Percentiles rank a stretch among this genome's conserved stretches.
These are phyloP conservation scores for Apaloderma vittatum DNA, from an alignment of 2,113 vertebrate species.

Conservation along the genomic window DNA sequence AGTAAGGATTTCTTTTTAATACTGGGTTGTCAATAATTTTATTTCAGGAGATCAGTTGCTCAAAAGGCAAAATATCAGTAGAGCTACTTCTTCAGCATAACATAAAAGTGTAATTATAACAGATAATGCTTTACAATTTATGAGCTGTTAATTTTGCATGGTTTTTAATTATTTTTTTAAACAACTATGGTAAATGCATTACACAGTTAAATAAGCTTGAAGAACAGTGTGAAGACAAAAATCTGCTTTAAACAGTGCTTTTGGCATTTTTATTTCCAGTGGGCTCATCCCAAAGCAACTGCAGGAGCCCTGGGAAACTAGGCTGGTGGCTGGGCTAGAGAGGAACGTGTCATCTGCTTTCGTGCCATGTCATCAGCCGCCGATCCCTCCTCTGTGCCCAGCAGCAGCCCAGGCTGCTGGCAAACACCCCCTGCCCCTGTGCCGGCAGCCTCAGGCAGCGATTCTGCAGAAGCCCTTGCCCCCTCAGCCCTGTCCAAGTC, in stretches of 20 bases:
- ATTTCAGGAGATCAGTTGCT: background rate
- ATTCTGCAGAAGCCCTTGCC: background rate
- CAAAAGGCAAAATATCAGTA: background rate
- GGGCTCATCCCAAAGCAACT: background rate
- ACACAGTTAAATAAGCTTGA: background rate
- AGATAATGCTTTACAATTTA: background rate
- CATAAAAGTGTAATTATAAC: background rate
- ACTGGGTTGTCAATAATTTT: background rate
- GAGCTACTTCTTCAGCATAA: background rate
- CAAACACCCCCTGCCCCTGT: background rate
- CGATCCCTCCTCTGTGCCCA: background rate
- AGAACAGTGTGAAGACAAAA: background rate
- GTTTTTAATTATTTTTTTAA: background rate
- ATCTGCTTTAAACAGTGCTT: background rate
- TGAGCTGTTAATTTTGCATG: background rate
- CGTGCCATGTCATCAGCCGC: background rate
- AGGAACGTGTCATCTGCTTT: background rate
- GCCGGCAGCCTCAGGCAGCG: background rate
- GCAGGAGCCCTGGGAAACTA: background rate
- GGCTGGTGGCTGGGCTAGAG: background rate
- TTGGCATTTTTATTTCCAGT: background rate
- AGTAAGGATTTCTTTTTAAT: background rate
- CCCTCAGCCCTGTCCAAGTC: background rate
- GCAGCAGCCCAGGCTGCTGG: background rate
- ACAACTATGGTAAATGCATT: background rate